Conservation (phyloP, 1,140 invertebrate genomes). For the Bombus affinis region DNA sequence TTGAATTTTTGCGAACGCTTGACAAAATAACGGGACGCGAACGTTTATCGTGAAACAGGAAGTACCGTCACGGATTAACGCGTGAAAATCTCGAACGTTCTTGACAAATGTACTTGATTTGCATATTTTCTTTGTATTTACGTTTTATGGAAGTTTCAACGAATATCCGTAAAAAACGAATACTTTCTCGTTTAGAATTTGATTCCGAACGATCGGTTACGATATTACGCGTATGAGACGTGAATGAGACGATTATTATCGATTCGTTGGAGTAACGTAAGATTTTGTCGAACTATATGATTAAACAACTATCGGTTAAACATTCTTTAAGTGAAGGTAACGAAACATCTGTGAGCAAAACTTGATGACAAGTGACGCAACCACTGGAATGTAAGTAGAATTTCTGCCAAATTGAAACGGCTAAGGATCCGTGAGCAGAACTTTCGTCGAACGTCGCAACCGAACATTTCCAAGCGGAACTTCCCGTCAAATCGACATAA, state of each 20-base stretch:
- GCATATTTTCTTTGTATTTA: slow-evolving; percentile 6
- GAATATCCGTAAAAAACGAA: background rate
- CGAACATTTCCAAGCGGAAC: background rate
- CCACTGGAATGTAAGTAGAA: background rate
- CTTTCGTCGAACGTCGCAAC: no score
- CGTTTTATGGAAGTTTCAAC: background rate
- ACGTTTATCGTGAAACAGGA: background rate
- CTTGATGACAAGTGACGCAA: background rate
- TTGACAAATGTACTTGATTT: slow-evolving; percentile 22
- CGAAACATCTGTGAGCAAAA: background rate
- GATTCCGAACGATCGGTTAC: background rate
- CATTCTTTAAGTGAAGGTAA: no score
- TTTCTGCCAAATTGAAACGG: background rate
- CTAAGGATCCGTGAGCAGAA: background rate
- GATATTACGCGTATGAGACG: background rate
- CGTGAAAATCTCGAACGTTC: background rate
- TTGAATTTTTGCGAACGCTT: background rate
- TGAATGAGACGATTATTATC: no score
- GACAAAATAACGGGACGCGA: slow-evolving; percentile 24
- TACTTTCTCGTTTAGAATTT: no score
- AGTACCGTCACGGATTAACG: slow-evolving; percentile 3
- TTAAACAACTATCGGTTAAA: no score
- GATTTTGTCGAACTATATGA: no score
- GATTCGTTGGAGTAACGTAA: no score
- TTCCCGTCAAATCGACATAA: background rate